Conservation (phyloP, 92 coral and sea anemone genomes). For the Porites rus region DNA sequence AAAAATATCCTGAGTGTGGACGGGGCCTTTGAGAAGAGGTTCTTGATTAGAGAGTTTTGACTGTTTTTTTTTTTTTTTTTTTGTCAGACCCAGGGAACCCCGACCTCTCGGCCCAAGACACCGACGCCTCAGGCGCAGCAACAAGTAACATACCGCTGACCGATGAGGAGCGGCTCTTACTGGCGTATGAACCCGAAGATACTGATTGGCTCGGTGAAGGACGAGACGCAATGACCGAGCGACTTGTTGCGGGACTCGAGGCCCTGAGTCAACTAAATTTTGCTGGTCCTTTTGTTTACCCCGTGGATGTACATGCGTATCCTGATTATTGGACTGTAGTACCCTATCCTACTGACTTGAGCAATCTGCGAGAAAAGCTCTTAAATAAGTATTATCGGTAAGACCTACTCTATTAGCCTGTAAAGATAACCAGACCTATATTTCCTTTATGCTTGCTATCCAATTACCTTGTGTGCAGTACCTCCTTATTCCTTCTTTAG, state of each 20-base stretch:
- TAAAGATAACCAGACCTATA: no score
- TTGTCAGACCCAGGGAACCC: constrained; percentile 61
- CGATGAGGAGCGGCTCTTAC: constrained; percentile 88
- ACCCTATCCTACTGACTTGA: constrained; percentile 90
- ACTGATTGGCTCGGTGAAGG: constrained; percentile 95
- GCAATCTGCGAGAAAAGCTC: constrained; percentile 81
- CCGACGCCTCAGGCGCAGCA: constrained; percentile 88
- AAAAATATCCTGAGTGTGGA: no score
- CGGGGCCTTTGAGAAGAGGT: no score
- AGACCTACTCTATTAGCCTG: not conserved
- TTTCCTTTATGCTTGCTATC: no score
- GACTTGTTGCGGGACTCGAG: constrained; percentile 80
- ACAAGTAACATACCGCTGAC: constrained; percentile 97
- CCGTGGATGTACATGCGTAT: constrained; percentile 95
- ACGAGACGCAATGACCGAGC: constrained; percentile 77
- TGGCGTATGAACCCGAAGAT: constrained; percentile 76
- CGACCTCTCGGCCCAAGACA: constrained; percentile 72
- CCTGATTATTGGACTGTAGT: constrained; percentile 99
- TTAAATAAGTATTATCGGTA: constrained; percentile 92
- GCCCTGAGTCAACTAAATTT: constrained; percentile 88
- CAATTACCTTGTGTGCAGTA: no score
- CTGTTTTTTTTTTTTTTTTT: no score
- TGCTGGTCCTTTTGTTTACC: constrained; percentile 95
- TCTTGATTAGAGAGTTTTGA: no score
- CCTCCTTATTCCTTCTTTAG: no score